Evolutionary conservation across 2,888 invertebrate species (phyloP).

Genomic region (Polymixis lichenea): DNA sequence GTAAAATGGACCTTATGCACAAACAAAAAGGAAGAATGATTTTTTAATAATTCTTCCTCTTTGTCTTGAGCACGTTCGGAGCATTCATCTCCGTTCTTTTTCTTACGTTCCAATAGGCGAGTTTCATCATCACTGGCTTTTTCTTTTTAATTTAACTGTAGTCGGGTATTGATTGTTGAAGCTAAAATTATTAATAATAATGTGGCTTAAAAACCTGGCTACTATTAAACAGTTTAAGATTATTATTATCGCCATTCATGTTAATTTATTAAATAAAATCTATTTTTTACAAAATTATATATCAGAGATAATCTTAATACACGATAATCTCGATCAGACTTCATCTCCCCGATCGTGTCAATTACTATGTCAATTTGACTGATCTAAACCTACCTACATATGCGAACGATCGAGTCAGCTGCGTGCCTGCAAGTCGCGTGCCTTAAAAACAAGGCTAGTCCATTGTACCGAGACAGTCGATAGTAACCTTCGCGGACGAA

Average conservation of each 20-base stretch:
- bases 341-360: conserved; percentile 54
- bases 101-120: neutral
- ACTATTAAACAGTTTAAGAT: neutral
- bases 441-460: conserved; percentile 85
- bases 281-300: too few species aligned
- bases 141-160: conserved; percentile 4
- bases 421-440: conserved; percentile 76
- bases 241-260: neutral
- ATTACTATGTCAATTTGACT: conserved; percentile 76
- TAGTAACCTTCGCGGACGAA: conserved; percentile 80
- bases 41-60: neutral
- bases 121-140: neutral
- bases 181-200: conserved; percentile 1
- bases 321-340: conserved; percentile 21
- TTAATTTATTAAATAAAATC: neutral
- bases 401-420: conserved; percentile 59
- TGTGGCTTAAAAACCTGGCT: neutral
- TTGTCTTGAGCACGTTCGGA: conserved; percentile 27
- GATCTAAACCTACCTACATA: conserved; percentile 68
- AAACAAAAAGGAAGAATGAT: neutral
- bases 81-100: conserved; percentile 22
- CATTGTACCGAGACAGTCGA: conserved; percentile 84
- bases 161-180: neutral
- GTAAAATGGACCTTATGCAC: conserved; percentile 2
- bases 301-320: conserved; percentile 3